Conservation (phyloP, 1,140 invertebrate genomes). For the Calephelis nemesis region DNA sequence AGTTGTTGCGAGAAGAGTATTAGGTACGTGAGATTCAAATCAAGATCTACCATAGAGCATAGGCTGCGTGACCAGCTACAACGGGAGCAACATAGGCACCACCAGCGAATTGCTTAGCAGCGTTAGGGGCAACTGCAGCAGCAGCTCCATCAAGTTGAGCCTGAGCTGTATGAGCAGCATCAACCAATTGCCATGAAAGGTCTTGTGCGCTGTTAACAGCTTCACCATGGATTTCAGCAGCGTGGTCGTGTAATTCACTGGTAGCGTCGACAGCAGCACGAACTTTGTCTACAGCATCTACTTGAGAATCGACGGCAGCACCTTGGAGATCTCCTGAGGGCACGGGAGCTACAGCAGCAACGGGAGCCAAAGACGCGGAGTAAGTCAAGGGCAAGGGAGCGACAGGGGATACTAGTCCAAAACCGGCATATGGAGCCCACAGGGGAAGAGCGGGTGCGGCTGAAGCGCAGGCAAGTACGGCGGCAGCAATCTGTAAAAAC, state of each 20-base stretch:
- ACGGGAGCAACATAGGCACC: conserved; percentile 38
- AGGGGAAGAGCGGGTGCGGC: conserved; percentile 60
- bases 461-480: conserved; percentile 70
- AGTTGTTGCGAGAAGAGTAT: too few relatives aligned
- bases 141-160: conserved; percentile 80
- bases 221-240: conserved; percentile 79
- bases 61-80: conserved; percentile 35
- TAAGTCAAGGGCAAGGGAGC: conserved; percentile 42
- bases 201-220: conserved; percentile 80
- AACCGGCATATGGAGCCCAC: conserved; percentile 37
- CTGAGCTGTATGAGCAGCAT: conserved; percentile 78
- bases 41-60: conserved; percentile 16
- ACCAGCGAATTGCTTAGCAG: conserved; percentile 61
- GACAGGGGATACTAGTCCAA: conserved; percentile 35
- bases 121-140: conserved; percentile 78
- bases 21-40: too few relatives aligned
- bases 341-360: conserved; percentile 62
- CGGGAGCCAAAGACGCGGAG: conserved; percentile 50
- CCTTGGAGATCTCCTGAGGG: conserved; percentile 61
- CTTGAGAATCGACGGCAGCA: conserved; percentile 68
- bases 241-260: conserved; percentile 79
- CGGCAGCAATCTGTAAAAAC: conserved; percentile 66
- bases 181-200: conserved; percentile 76
- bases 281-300: conserved; percentile 62
- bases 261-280: conserved; percentile 64